phyloP scores from a whole-genome alignment of 35 echinoderm and acorn worm species.

The Apostichopus japonicus region DNA sequence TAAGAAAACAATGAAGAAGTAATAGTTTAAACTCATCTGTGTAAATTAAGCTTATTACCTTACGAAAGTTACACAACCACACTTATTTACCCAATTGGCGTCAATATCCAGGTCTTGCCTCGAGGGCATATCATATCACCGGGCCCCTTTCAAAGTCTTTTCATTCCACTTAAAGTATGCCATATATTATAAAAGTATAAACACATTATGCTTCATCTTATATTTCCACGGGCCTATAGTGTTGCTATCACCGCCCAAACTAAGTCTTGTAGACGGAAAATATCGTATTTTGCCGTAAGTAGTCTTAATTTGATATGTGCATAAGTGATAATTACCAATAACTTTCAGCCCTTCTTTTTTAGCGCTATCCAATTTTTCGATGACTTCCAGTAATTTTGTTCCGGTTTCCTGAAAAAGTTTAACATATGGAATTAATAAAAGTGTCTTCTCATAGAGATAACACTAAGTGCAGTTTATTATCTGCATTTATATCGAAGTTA shows the following conservation, averaged over 20 bases:
- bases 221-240: too few relatives aligned
- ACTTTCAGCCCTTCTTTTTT: conserved; percentile 39
- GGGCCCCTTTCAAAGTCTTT: too few relatives aligned
- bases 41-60: background rate
- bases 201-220: too few relatives aligned
- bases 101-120: too few relatives aligned
- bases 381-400: background rate
- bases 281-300: background rate
- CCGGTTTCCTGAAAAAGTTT: conserved; percentile 26
- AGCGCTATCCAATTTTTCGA: conserved; percentile 32
- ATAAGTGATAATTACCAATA: background rate
- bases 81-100: background rate
- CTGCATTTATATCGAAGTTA: too few relatives aligned
- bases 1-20: background rate
- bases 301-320: background rate
- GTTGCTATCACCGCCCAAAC: background rate
- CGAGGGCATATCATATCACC: too few relatives aligned
- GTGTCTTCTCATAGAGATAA: too few relatives aligned
- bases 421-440: background rate
- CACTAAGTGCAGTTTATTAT: too few relatives aligned
- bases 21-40: background rate
- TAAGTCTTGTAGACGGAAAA: background rate
- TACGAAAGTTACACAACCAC: background rate
- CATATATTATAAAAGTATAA: too few relatives aligned
- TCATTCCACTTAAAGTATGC: too few relatives aligned